Base-by-base conservation (phyloP, 2,888 invertebrate species). In the Fragum whitleyi region DNA sequence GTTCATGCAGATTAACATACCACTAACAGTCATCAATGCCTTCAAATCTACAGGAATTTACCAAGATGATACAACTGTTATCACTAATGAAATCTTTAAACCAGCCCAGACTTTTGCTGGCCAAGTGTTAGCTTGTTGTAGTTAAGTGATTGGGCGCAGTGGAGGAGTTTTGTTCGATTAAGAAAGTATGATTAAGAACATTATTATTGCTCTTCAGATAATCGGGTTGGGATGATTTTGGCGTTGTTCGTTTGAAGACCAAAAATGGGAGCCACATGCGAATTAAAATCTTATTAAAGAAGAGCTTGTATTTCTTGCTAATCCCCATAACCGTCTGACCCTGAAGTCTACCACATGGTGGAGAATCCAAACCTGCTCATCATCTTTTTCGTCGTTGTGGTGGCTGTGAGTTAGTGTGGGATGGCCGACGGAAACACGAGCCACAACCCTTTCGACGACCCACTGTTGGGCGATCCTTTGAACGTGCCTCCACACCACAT, bases 101-200 rank as follows among this genome's bases (percentile, higher is more conserved):
- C n/a, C n/a, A n/a, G n/a, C n/a, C n/a, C n/a, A n/a, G n/a, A n/a
- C n/a, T n/a, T n/a, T n/a, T n/a, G n/a, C n/a, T n/a, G 26, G 73
- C 11, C 28, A 62, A 73, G 62, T 47, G 73, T 16, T 73, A 5
- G 47, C 65, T 19, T 47, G 47, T 47, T 47, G 47, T 47, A 47
- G 5, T 47, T 47, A 14, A 47, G 7, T 47, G n/a, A 47, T 47
- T 47, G 47, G 47, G 47, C 16, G 47, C 14, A n/a, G 47, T 47
- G 16, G n/a, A 47, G 47, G 47, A 47, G n/a, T 47, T 47, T 47
- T 47, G 47, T 47, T 47, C 47, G 47, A 47, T 47, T 9, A 47
- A 47, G n/a, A n/a, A n/a, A n/a, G n/a, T n/a, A n/a, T n/a, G n/a
- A n/a, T n/a, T 47, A 19, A 47, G 47, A 47, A 47, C 5, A 47